Base-by-base conservation (phyloP, 2,113 vertebrate genomes). In the Panthera tigris region DNA sequence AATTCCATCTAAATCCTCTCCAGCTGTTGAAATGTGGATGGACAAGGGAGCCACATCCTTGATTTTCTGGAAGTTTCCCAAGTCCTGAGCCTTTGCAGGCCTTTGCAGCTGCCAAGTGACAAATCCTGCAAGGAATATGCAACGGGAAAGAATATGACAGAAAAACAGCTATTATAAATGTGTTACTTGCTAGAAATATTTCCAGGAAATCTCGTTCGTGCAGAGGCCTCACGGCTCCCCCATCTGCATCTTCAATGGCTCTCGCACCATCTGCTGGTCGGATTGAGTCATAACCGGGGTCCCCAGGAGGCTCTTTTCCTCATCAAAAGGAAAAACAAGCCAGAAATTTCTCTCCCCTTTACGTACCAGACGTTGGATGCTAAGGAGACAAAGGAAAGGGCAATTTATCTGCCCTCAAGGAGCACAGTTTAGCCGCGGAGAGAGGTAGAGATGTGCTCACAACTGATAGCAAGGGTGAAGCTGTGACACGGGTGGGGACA, bases 181-280 rank as follows among this genome's bases (percentile, higher is more conserved):
- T 33, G 50, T 83, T 84, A 41, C 48, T 97, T 91, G 90, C 89
- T 87, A 0, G 33, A 91, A 88, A 33, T 48, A 76, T 83, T 97
- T 97, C 88, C 89, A 97, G 94, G 93, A 98, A 97, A 95, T 84
- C 55, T 68, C 33, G 39, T 48, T 81, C 39, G 1, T 3, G 15
- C 7, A 6, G 25, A 48, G 33, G 57, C n/a, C 39, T 18, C 41
- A 0, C 7, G 0, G 25, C 15, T 36, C 29, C n/a, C 33, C 55
- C 92, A 50, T 45, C 55, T 36, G 27, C 57, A 57, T 88, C 82
- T 27, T 41, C 83, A 89, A 39, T 88, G 94, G 61, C 39, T 97
- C 86, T 97, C 94, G 39, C 11, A 45, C 97, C 97, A 97, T 98
- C 98, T 98, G 96, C 97, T 97, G 98, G 94, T 69, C n/a, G 55